Base-by-base conservation (phyloP, 2,113 vertebrate species). In the Australoheros scitulus region DNA sequence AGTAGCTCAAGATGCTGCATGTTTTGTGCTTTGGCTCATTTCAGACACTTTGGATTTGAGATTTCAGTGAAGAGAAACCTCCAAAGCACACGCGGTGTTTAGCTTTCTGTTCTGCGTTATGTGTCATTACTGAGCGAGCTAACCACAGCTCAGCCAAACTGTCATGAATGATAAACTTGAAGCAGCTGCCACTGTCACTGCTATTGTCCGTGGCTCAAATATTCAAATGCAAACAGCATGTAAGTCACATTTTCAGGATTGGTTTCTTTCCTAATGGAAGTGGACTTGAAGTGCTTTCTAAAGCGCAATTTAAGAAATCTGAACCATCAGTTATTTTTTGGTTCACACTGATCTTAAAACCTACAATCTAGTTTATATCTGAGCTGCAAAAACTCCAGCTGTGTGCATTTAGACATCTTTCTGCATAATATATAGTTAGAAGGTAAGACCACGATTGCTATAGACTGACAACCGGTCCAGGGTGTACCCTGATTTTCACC, bases 1-100 rank as follows among this genome's bases (percentile, higher is more conserved):
- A 79, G 43, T 63, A 81, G 68, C 47, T 72, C 68, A 72, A 72
- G 68, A 72, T 72, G 26, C 68, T 72, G 68, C 68, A 55, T 72
- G 68, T 72, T 72, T n/a, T 72, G 60, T 26, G 76, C 56, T 79
- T 36, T 77, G 47, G 65, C 64, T 65, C 36, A 29, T 20, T 77
- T 77, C 41, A 47, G 34, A 55, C 77, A 17, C 68, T 72, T 55
- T 72, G 68, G 47, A 47, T 72, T 55, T 32, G 47, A 72, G 47
- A 72, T 72, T 32, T 72, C 68, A 72, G 47, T 55, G 68, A 72
- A 55, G 68, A 72, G 26, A 47, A 72, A 72, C 47, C 68, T 55
- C 68, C 47, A 72, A 50, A 72, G 47, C 4, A 29, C 68, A 34
- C 47, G 55, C 47, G 32, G 47, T n/a, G 15, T 63, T 80, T 80